Percentiles rank a stretch among this genome's conserved stretches.
phyloP scores from a whole-genome alignment of 1,140 invertebrate species.

The Polyergus mexicanus region DNA sequence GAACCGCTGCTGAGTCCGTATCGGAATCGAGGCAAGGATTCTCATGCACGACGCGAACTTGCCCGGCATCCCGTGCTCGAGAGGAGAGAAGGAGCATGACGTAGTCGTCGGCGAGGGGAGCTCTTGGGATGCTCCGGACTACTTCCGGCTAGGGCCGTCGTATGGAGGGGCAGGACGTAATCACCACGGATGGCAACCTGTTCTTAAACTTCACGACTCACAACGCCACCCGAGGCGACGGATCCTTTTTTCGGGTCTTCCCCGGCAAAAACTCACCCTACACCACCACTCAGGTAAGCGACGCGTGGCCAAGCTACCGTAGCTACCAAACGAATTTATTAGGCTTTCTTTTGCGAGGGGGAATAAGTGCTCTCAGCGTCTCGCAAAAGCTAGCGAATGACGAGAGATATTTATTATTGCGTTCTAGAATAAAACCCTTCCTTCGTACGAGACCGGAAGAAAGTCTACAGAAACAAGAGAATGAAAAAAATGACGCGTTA shows the following conservation, averaged over 20 bases:
- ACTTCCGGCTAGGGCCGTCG: slow-evolving; percentile 84
- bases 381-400: not conserved
- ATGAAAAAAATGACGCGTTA: not conserved
- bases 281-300: slow-evolving; percentile 81
- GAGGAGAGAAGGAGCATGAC: slow-evolving; percentile 73
- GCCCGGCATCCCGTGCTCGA: slow-evolving; percentile 61
- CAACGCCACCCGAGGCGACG: slow-evolving; percentile 73
- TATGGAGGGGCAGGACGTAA: slow-evolving; percentile 85
- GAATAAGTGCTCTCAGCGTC: not conserved
- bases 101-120: slow-evolving; percentile 71
- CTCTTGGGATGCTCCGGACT: slow-evolving; percentile 83
- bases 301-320: not conserved
- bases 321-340: not conserved
- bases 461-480: not conserved
- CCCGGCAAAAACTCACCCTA: slow-evolving; percentile 84
- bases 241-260: slow-evolving; percentile 78
- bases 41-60: slow-evolving; percentile 57
- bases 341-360: not conserved
- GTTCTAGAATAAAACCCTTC: not conserved
- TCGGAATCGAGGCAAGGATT: slow-evolving; percentile 50
- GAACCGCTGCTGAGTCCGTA: slow-evolving; percentile 18
- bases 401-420: not conserved
- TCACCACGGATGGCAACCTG: slow-evolving; percentile 80
- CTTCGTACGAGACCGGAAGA: not conserved
- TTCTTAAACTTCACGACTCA: slow-evolving; percentile 81